Conservation (phyloP, 2,888 invertebrate species). For the Nesidiocoris tenuis region DNA sequence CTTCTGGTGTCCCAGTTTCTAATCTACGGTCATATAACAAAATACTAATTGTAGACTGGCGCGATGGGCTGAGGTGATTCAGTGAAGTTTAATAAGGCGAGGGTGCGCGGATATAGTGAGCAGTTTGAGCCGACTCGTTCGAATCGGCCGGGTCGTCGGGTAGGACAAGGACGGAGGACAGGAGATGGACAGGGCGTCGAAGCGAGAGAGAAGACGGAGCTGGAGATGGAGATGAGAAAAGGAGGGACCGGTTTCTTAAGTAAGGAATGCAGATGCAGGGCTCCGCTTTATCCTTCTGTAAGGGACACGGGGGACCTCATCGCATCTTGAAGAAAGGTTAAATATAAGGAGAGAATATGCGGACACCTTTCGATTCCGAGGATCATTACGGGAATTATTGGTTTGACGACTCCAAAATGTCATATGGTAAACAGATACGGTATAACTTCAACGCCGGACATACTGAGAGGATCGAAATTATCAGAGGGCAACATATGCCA, state of each 20-base stretch:
- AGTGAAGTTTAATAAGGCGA: background rate
- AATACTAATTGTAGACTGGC: background rate
- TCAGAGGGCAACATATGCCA: no score
- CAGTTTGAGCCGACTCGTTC: background rate
- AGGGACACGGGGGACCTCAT: background rate
- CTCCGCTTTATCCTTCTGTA: slow-evolving; percentile 26
- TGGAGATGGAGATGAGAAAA: slow-evolving; percentile 24
- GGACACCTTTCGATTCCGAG: no score
- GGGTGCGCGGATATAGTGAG: background rate
- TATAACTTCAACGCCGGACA: no score
- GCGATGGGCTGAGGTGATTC: background rate
- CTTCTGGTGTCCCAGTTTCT: no score
- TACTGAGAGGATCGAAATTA: no score
- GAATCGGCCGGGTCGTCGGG: background rate
- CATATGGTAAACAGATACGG: no score
- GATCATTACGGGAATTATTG: no score
- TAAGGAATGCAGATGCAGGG: slow-evolving; percentile 36
- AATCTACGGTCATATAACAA: no score
- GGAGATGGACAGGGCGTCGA: slow-evolving; percentile 2
- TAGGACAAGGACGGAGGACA: background rate
- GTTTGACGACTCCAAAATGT: no score
- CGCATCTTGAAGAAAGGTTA: background rate
- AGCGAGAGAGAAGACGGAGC: background rate
- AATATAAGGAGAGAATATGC: no score
- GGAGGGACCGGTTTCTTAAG: slow-evolving; percentile 31